Base-by-base conservation (phyloP, 2,888 invertebrate species). In the Oscheius sp. region DNA sequence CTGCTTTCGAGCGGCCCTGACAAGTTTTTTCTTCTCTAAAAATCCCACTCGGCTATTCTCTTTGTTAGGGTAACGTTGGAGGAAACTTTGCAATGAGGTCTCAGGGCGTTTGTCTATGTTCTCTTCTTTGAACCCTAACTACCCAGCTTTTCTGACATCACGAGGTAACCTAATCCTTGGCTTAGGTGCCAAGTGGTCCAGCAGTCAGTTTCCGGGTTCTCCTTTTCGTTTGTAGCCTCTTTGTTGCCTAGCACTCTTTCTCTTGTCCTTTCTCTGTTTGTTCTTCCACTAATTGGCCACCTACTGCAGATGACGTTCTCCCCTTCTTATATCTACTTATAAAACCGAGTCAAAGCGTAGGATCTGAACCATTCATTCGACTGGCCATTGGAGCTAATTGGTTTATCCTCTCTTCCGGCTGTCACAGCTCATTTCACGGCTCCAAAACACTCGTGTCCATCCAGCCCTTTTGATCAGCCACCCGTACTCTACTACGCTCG, bases 341-440 rank as follows among this genome's bases (percentile, higher is more conserved):
- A 42, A 42, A 42, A 42, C 42, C 42, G 7, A 42, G 7, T 42
- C 42, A 42, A 42, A 42, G 42, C 57, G 3, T 53, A 53, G 37
- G 0, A 42, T 3, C 42, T 7, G 42, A 42, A 42, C 42, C 42
- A 42, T 42, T 42, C 0, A 5, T 33, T n/a, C 11, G 21, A 21
- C 21, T 21, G 21, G 21, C 60, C 2, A 33, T 35, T 60, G 60
- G 35, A 60, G 35, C 35, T 60, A 60, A 60, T 60, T 60, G 60
- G 37, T 35, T 60, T 35, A 60, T 60, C 13, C 48, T 63, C 63
- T 4, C 63, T 29, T 48, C 13, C 48, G 13, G 60, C 60, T 53
- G 11, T 29, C 63, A 21, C 29, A 29, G n/a, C 47, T 48, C 48
- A 11, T 42, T 42, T 62, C 62, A 53, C 29, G 4, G n/a, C 13